phyloP scores from a whole-genome alignment of 2,113 vertebrate species.

The Daphoenositta chrysoptera region DNA sequence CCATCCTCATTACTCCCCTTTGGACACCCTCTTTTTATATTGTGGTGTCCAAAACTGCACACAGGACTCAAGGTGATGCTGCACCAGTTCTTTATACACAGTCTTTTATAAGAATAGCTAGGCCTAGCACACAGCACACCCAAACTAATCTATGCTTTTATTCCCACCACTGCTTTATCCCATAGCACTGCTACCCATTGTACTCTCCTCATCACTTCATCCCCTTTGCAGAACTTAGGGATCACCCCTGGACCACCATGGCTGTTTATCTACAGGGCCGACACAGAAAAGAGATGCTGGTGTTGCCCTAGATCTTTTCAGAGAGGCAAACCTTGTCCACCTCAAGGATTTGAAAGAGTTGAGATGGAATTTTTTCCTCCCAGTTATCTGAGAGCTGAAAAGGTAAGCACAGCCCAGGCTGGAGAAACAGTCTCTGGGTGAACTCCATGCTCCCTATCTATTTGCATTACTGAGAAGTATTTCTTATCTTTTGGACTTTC shows the following conservation, averaged over 20 bases:
- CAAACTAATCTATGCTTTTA: background rate
- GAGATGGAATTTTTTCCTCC: background rate
- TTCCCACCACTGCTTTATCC: background rate
- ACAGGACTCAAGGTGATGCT: background rate
- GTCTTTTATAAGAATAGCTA: background rate
- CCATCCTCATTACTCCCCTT: background rate
- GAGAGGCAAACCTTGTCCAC: background rate
- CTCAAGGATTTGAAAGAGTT: background rate
- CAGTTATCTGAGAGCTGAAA: constrained; percentile 1
- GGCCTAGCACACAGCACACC: background rate
- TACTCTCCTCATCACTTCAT: background rate
- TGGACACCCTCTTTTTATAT: background rate
- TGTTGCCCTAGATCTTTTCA: background rate
- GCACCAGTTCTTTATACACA: background rate
- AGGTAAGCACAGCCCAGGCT: background rate
- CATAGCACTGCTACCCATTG: background rate
- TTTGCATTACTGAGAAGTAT: constrained; percentile 24
- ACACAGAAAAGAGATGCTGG: background rate
- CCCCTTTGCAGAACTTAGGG: background rate
- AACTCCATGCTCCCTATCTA: background rate
- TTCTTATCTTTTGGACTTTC: constrained; percentile 76
- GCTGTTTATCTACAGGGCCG: background rate
- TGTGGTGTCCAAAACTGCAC: background rate
- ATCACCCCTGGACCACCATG: background rate
- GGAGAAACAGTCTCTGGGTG: background rate